These are phyloP conservation scores for Cololabis saira DNA, from an alignment of 2,113 vertebrate species.

Conservation along the genomic window DNA sequence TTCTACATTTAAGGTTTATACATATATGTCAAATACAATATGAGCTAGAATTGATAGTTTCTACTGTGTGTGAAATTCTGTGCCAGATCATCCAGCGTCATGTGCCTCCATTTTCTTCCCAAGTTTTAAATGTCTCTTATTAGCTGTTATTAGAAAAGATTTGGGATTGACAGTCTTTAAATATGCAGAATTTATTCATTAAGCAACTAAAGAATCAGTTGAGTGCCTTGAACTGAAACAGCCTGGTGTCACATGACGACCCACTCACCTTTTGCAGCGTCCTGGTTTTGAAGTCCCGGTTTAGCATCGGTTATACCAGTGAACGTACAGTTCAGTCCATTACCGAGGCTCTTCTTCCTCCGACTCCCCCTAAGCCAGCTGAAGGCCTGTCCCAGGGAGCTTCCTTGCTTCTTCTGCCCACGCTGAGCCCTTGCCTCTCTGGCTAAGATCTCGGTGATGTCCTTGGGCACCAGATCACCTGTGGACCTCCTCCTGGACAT, in stretches of 20 bases:
- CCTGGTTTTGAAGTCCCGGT: slow-evolving; percentile 51
- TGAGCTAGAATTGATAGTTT: too few relatives aligned
- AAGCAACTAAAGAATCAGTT: too few relatives aligned
- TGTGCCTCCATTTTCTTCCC: too few relatives aligned
- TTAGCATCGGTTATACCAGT: slow-evolving; percentile 49
- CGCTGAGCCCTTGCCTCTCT: slow-evolving; percentile 75
- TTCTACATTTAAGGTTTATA: too few relatives aligned
- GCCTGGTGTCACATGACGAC: not conserved
- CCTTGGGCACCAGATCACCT: slow-evolving; percentile 83
- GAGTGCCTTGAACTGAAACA: not conserved
- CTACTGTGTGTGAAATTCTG: too few relatives aligned
- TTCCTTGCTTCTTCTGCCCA: slow-evolving; percentile 77
- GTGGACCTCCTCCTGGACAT: slow-evolving; percentile 82
- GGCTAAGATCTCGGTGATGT: slow-evolving; percentile 82
- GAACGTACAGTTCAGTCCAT: slow-evolving; percentile 62
- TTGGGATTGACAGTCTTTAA: too few relatives aligned
- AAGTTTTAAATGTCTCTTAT: too few relatives aligned
- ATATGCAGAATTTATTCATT: too few relatives aligned
- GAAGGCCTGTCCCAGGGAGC: slow-evolving; percentile 86
- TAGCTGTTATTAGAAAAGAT: too few relatives aligned
- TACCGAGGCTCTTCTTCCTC: slow-evolving; percentile 76
- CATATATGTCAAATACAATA: too few relatives aligned
- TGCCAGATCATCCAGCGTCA: too few relatives aligned
- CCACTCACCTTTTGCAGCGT: slow-evolving; percentile 72
- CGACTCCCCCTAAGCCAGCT: slow-evolving; percentile 88